phyloP scores from a whole-genome alignment of 35 echinoderm and acorn worm genomes.

The Ophiothrix spiculata region DNA sequence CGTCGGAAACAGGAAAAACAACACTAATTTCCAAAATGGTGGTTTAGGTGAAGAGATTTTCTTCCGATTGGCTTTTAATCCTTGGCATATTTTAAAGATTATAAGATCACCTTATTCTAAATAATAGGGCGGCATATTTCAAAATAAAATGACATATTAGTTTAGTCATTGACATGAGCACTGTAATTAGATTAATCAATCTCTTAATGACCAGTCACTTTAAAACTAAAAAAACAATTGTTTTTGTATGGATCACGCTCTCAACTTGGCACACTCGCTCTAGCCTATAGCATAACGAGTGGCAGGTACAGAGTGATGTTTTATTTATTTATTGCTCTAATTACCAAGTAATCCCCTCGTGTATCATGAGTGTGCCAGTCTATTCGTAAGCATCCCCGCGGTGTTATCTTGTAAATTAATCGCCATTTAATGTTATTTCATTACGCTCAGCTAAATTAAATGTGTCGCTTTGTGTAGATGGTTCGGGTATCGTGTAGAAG shows the following conservation, averaged over 20 bases:
- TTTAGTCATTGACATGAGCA: too few species aligned
- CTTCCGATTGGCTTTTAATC: too few species aligned
- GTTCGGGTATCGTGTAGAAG: background rate
- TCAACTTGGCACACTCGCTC: background rate
- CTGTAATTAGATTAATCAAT: too few species aligned
- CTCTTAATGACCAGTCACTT: too few species aligned
- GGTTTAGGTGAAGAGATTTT: too few species aligned
- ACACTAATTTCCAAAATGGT: too few species aligned
- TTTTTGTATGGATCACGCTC: background rate
- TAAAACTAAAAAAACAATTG: too few species aligned
- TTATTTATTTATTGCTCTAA: slow-evolving; percentile 13
- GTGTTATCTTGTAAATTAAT: background rate
- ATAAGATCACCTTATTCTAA: too few species aligned
- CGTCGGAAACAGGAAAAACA: too few species aligned
- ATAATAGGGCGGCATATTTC: too few species aligned
- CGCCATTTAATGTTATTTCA: background rate
- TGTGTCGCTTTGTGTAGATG: background rate
- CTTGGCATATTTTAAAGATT: too few species aligned
- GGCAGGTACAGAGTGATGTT: background rate
- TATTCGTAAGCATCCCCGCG: background rate
- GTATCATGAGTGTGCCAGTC: background rate
- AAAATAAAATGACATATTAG: too few species aligned
- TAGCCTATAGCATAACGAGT: background rate
- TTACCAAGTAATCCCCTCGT: background rate
- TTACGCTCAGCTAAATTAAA: background rate